Base-by-base conservation (phyloP, 2,113 vertebrate genomes). In the Recurvirostra avosetta region DNA sequence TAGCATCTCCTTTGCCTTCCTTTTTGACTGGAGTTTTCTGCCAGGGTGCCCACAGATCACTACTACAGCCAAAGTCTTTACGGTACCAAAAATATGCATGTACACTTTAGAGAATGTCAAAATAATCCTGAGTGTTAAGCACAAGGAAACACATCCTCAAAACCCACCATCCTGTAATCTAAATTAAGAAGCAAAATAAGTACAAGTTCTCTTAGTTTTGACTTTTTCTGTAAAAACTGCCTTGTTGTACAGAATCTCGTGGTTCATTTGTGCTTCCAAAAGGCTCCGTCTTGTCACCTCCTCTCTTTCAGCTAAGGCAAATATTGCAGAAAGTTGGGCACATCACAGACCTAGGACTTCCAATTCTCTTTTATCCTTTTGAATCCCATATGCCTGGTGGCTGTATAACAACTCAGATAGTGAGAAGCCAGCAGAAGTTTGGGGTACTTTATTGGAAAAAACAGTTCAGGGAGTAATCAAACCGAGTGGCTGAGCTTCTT, bases 121-220 rank as follows among this genome's bases (percentile, higher is more conserved):
- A 94, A 76, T 27, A 85, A 65, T 2, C 26, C 47, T 9, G 11
- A 45, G 49, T 61, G 70, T 72, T 67, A 75, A 87, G 70, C 76
- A 89, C 34, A 4, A 87, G 89, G 70, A 68, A 94, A 67, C 62
- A 71, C 72, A 66, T 85, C 73, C 84, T 55, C 43, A 36, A 65
- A 53, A 72, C 89, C 72, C 62, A 95, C 70, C 87, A 85, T 78
- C 65, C 83, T 91, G 73, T 9, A 17, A 45, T 15, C 77, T 36
- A 75, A 93, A 75, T n/a, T 58, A 77, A 73, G 93, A 12, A 95
- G 9, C 9, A 85, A 90, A 94, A 38, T 10, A 41, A 88, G 43
- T 1, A 32, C 2, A 56, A 55, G 9, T 15, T 87, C 23, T 59
- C 76, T 61, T 6, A 32, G 52, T 65, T 93, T 29, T 6, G 22